Evolutionary conservation across 2,113 vertebrate species (phyloP), one percentile per base, ranked within the genome.

Genomic region (Calidris pugnax): DNA sequence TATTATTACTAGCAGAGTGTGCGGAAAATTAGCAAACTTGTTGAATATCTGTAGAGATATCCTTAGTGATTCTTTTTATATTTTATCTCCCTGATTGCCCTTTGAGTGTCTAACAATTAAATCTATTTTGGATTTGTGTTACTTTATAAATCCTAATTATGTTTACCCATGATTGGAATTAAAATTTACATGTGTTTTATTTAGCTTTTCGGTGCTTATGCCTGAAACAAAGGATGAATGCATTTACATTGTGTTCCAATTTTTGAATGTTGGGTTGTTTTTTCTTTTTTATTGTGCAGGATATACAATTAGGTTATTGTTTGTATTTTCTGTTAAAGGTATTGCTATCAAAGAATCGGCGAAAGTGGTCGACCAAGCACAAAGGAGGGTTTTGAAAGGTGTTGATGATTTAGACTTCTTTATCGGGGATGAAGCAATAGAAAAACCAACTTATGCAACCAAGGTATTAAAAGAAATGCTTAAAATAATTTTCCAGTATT

Each of bases 401-500:
- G 99, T 99, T 89, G 99, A 99, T 93, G 99, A 99, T 96, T 97
- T 99, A 98, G 99, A 99, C 96, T 99, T 99, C 98, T 99, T 99
- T 98, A 99, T 99, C 50, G 99, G 99, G 62, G 99, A 99, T 64
- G 99, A 99, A 98, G 99, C 99, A 84, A 99, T 99, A 97, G 99
- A 99, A 97, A 99, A 99, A 96, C 99, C 99, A 93, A 98, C 98
- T 55, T 99, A 99, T 78, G 99, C 99, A 97, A 99, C 99, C 85
- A 99, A 99, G 99, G 99, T 99, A 98, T 76, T 67, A 90, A 76
- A 33, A 87, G 32, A 80, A 88, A 22, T 43, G 47, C 15, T 83
- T 9, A 47, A 75, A 79, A 68, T 59, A 9, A 35, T 76, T 91
- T 78, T 78, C 35, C 53, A 39, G 0, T 76, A 17, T 22, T 72